A percentile compares a stretch with the other conserved stretches of the same genome.
These are phyloP conservation scores for Lithosia quadra DNA, from an alignment of 2,888 invertebrate genomes.

Conservation along the genomic window DNA sequence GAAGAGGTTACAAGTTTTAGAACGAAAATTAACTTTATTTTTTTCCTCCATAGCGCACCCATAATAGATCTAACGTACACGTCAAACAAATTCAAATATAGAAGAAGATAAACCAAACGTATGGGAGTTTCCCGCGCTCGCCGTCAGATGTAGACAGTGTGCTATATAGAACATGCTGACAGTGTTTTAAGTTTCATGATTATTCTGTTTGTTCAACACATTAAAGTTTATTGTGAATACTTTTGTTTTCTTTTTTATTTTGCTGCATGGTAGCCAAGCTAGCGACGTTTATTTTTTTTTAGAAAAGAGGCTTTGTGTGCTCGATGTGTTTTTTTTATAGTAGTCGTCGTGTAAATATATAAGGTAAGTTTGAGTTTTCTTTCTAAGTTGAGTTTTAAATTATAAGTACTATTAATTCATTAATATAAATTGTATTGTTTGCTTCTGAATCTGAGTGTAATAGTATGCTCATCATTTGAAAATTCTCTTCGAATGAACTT, in stretches of 20 bases:
- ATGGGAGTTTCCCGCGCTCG: conserved; percentile 54
- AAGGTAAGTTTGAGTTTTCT: conserved; percentile 38
- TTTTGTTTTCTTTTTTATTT: conserved; percentile 71
- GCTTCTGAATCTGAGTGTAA: background rate
- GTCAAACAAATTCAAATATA: conserved; percentile 82
- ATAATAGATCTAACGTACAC: conserved; percentile 78
- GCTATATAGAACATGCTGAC: conserved; percentile 68
- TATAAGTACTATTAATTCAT: background rate
- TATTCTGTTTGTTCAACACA: conserved; percentile 74
- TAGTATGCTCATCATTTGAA: background rate
- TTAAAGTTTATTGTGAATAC: conserved; percentile 80
- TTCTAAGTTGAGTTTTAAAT: too few species aligned
- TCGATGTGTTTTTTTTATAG: conserved; percentile 22
- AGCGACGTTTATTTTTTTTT: conserved; percentile 22
- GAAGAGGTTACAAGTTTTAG: conserved; percentile 5
- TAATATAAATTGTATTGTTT: too few species aligned
- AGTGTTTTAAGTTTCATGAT: conserved; percentile 68
- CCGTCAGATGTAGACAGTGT: conserved; percentile 70
- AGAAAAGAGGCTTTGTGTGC: conserved; percentile 33
- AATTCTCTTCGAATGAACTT: background rate
- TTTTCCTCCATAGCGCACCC: conserved; percentile 83
- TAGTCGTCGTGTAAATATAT: background rate
- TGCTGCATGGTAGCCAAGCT: conserved; percentile 77
- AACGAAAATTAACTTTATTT: conserved; percentile 41
- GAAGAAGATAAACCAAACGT: conserved; percentile 70